These are phyloP conservation scores for Thalassoma bifasciatum DNA, from an alignment of 2,113 vertebrate genomes.

Conservation along the genomic window DNA sequence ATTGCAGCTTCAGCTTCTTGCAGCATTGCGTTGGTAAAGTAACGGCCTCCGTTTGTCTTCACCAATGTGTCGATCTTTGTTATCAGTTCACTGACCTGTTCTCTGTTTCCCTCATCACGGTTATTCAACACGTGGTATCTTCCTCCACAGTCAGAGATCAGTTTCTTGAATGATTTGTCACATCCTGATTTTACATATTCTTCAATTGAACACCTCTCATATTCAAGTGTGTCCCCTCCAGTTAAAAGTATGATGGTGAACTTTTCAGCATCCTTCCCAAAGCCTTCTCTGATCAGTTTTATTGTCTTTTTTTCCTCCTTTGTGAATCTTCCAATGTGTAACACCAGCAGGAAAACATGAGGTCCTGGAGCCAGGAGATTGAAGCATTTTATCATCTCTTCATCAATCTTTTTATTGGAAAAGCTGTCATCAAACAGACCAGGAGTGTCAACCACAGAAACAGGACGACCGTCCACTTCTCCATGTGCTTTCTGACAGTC, in stretches of 20 bases:
- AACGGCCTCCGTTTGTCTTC: slow-evolving; percentile 16
- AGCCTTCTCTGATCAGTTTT: slow-evolving; percentile 47
- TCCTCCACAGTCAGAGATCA: slow-evolving; percentile 19
- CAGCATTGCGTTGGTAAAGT: slow-evolving; percentile 51
- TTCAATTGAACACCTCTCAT: not conserved
- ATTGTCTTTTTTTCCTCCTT: slow-evolving; percentile 52
- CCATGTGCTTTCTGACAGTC: slow-evolving; percentile 8
- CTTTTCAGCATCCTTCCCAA: slow-evolving; percentile 50
- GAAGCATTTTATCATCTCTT: slow-evolving; percentile 55
- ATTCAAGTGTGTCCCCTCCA: slow-evolving; percentile 2
- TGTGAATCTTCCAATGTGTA: slow-evolving; percentile 63
- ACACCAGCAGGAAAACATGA: slow-evolving; percentile 68
- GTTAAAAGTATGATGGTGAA: slow-evolving; percentile 65
- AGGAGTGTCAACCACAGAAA: slow-evolving; percentile 44
- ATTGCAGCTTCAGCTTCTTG: slow-evolving; percentile 38
- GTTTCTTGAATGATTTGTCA: not conserved
- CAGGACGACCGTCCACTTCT: not conserved
- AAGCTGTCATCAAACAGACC: slow-evolving; percentile 44
- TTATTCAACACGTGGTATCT: slow-evolving; percentile 63
- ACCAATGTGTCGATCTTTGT: slow-evolving; percentile 45
- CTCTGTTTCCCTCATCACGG: not conserved
- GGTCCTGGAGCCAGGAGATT: slow-evolving; percentile 62
- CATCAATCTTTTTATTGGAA: not conserved
- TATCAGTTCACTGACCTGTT: slow-evolving; percentile 58
- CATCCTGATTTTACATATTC: not conserved